Evolutionary conservation across 2,113 vertebrate genomes (phyloP), one percentile per base, ranked within the genome.

Genomic region (Rhea pennata): DNA sequence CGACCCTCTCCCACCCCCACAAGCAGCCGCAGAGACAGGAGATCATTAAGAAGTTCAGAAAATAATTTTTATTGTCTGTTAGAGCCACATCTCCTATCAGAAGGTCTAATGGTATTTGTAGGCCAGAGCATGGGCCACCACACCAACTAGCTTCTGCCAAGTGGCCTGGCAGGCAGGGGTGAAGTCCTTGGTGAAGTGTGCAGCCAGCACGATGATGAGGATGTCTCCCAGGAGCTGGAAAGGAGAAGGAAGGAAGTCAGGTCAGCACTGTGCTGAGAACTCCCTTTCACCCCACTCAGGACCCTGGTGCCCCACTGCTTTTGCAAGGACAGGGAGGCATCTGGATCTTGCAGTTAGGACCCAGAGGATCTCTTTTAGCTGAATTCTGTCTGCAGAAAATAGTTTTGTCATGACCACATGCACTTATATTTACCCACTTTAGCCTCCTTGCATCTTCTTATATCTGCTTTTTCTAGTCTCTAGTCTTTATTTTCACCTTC

Each of bases 91-190:
- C 27, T 62, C 19, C 64, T 58, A 44, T 26, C 17, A 2, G n/a
- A 50, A 16, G 50, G 10, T 14, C 96, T 83, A 99, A 87, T 98
- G 98, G 97, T 99, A 99, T 87, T 98, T 98, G 92, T 61, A 98
- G 92, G 98, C 96, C 95, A 99, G 95, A 67, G 98, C 98, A 2
- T 96, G 95, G 80, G 98, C 98, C 76, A 99, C 98, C 88, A 98
- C 97, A 5, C 96, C 10, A 2, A 98, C 87, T 96, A 99, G 98
- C 97, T 99, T 99, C 97, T 99, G 98, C 64, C 82, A 99, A 21
- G 96, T 44, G 56, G 97, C 96, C 95, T 99, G 99, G 13, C 66
- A 15, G 0, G 87, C 16, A 0, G 98, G 93, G 7, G 66, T 98
- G 98, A 99, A 99, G 3, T 90, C 88, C 16, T n/a, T n/a, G 21